Percentiles rank a stretch among this genome's conserved stretches.
Conservation (phyloP, 2,113 vertebrate genomes). For the Microtus oregoni region DNA sequence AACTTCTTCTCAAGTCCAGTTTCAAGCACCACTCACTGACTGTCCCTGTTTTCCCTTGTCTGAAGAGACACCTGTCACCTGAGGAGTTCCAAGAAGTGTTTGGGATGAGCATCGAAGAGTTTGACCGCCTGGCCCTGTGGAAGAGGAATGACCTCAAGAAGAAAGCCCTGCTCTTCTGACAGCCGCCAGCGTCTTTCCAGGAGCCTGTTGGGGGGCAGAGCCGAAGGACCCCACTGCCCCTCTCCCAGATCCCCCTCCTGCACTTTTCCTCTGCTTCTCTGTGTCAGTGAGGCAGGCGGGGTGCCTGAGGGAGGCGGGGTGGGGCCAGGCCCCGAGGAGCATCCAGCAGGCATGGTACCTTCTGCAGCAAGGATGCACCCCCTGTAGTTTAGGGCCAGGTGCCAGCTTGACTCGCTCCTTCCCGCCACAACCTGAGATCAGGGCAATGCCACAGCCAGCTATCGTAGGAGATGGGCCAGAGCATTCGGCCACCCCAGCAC, state of each 20-base stretch:
- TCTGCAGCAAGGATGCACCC: background rate
- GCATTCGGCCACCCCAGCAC: background rate
- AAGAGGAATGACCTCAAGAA: constrained; percentile 98
- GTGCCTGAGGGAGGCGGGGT: constrained; percentile 26
- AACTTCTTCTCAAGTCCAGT: background rate
- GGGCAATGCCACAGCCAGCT: background rate
- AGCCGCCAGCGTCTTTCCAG: background rate
- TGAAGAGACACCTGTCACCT: constrained; percentile 95
- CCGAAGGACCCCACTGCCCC: constrained; percentile 70
- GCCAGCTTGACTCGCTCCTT: background rate
- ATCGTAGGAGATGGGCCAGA: background rate
- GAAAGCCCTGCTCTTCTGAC: constrained; percentile 96
- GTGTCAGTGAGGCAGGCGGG: constrained; percentile 69
- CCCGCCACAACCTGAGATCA: constrained; percentile 64
- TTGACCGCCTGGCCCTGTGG: constrained; percentile 98
- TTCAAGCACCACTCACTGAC: background rate
- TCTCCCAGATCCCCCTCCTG: constrained; percentile 67
- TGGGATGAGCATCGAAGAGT: constrained; percentile 95
- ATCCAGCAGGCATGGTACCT: background rate
- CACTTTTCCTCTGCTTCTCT: constrained; percentile 81
- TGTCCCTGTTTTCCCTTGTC: constrained; percentile 47
- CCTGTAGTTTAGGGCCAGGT: background rate
- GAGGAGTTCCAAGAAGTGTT: constrained; percentile 96
- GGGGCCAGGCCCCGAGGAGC: fast-evolving
- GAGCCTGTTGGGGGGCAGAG: background rate